Conservation (phyloP, 2,888 invertebrate genomes). For the Rhagonycha lutea region DNA sequence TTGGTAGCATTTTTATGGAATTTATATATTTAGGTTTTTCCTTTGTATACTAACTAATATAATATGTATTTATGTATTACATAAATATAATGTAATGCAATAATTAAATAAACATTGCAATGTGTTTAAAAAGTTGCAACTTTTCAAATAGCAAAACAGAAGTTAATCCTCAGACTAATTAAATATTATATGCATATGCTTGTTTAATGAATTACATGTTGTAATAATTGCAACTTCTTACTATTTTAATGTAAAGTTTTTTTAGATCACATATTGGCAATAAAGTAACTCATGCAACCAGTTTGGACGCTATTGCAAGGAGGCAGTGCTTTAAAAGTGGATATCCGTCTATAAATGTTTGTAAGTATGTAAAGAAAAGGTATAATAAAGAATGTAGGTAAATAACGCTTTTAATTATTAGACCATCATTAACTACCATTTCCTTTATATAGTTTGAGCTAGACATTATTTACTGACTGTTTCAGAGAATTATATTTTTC, state of each 20-base stretch:
- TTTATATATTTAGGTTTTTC: too few species aligned
- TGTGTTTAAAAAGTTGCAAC: background rate
- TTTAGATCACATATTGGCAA: slow-evolving; percentile 44
- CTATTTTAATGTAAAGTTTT: slow-evolving; percentile 1
- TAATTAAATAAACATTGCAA: too few species aligned
- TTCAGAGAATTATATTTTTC: background rate
- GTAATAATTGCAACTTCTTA: background rate
- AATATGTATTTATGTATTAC: too few species aligned
- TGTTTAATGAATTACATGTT: background rate
- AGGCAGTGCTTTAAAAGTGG: slow-evolving; percentile 55
- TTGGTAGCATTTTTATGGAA: too few species aligned
- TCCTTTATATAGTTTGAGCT: background rate
- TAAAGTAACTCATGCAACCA: slow-evolving; percentile 60
- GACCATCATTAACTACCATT: background rate
- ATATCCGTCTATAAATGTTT: slow-evolving; percentile 62
- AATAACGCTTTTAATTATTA: background rate
- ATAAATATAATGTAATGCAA: too few species aligned
- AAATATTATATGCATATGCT: background rate
- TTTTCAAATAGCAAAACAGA: too few species aligned
- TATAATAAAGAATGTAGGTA: background rate
- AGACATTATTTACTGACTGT: background rate
- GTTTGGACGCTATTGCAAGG: slow-evolving; percentile 63
- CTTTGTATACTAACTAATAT: too few species aligned
- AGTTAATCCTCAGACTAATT: too few species aligned
- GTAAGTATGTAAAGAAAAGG: slow-evolving; percentile 53